Base-by-base conservation (phyloP, 2,797 vertebrate genomes). In the Pipistrellus nathusii region DNA sequence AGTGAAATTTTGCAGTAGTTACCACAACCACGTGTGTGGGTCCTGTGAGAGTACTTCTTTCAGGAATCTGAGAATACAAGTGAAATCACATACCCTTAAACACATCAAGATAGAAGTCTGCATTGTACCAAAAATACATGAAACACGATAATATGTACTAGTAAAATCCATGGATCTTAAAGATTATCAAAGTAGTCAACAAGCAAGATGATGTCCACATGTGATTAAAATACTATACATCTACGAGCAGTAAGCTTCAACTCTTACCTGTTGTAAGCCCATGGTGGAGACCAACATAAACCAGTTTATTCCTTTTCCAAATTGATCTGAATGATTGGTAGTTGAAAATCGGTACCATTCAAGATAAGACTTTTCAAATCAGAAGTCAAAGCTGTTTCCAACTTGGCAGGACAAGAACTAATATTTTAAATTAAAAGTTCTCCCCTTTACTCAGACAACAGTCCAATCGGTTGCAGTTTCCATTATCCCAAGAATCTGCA, bases 401-500 rank as follows among this genome's bases (percentile, higher is more conserved):
- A 10, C 62, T 46, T 5, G 13, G 14, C 32, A 69, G 55, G 77
- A 93, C 57, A 64, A 89, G 35, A 48, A 72, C 62, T 81, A n/a
- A 76, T n/a, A 21, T 15, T 71, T 91, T 44, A 66, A 62, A 51
- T 48, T 25, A 11, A 20, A 93, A 71, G 5, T 73, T 84, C 44
- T 71, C 21, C 6, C 25, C 72, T 69, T 55, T 62, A 17, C 10
- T 55, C 6, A n/a, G 20, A 57, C 46, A 14, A 35, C 6, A 57
- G 44, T 44, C 88, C 78, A 90, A 30, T 46, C 3, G 2, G 41
- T n/a, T 38, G 9, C 53, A 8, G 46, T 59, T 86, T 71, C 82
- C 55, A 8, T 81, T 95, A 93, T 95, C 64, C 91, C 92, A 71
- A 85, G 20, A 93, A 97, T 97, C 93, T 96, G 94, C 96, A 96